These are phyloP conservation scores for Drosophila atripex DNA, from an alignment of 2,888 invertebrate genomes.

Conservation along the genomic window DNA sequence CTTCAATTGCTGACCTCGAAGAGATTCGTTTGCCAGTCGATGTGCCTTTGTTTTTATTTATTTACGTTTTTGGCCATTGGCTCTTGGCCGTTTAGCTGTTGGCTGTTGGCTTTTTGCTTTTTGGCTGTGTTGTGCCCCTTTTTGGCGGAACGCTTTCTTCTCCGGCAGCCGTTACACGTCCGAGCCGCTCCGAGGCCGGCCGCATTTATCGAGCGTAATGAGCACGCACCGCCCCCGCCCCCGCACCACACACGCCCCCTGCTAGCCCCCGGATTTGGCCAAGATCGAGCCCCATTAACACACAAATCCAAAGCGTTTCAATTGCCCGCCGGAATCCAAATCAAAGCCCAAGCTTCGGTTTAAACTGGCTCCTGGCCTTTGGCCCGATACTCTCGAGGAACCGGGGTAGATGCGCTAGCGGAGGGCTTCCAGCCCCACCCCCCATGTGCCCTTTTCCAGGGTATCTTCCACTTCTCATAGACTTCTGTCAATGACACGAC, in stretches of 20 bases:
- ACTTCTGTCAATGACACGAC: slow-evolving; percentile 35
- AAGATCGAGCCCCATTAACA: slow-evolving; percentile 39
- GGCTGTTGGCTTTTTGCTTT: slow-evolving; percentile 5
- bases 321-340: slow-evolving; percentile 20
- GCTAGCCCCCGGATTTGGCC: neutral
- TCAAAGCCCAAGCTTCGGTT: slow-evolving; percentile 11
- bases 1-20: slow-evolving; percentile 60
- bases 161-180: slow-evolving; percentile 46
- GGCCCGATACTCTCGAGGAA: neutral
- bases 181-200: slow-evolving; percentile 39
- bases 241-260: neutral
- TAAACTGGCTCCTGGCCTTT: slow-evolving; percentile 15
- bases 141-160: slow-evolving; percentile 66
- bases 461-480: neutral
- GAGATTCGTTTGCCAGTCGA: slow-evolving; percentile 53
- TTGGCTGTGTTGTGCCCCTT: slow-evolving; percentile 1
- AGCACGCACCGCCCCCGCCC: slow-evolving; percentile 19
- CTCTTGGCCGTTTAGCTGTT: neutral
- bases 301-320: slow-evolving; percentile 44
- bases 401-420: neutral
- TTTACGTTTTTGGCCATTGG: neutral
- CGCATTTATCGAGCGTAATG: slow-evolving; percentile 64
- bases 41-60: slow-evolving; percentile 32
- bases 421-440: neutral
- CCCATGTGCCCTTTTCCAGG: neutral